Percentiles rank a stretch among this genome's conserved stretches.
Evolutionary conservation across 2,888 invertebrate species (phyloP).

Genomic region (Sarcophaga caerulescens): DNA sequence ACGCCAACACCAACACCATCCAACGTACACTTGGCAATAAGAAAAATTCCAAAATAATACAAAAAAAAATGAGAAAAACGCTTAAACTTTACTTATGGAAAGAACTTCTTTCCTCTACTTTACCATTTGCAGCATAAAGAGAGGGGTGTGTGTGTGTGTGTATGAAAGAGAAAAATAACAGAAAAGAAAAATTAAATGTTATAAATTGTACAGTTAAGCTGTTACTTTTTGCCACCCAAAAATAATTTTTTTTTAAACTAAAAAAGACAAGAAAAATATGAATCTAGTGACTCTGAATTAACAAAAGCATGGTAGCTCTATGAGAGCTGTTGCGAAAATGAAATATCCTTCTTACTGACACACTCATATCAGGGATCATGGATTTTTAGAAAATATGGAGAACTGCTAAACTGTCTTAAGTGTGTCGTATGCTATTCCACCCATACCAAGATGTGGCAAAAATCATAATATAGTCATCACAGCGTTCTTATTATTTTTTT

Average conservation of each 20-base stretch:
- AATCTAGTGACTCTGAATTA: slow-evolving; percentile 16
- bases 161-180: not conserved
- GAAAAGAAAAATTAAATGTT: slow-evolving; percentile 10
- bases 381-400: not conserved
- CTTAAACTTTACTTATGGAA: slow-evolving; percentile 46
- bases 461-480: slow-evolving; percentile 41
- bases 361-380: slow-evolving; percentile 35
- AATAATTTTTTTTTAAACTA: not conserved
- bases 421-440: not conserved
- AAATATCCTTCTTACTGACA: slow-evolving; percentile 37
- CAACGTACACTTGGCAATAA: not conserved
- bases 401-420: not conserved
- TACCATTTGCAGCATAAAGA: too few relatives aligned
- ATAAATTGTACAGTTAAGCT: slow-evolving; percentile 36
- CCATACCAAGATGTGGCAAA: slow-evolving; percentile 17
- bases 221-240: not conserved
- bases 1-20: not conserved
- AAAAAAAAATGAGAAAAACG: slow-evolving; percentile 22
- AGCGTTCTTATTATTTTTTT: too few relatives aligned
- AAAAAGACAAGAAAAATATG: not conserved
- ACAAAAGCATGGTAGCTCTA: slow-evolving; percentile 40
- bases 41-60: not conserved
- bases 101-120: too few relatives aligned
- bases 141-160: too few relatives aligned
- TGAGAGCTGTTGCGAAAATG: slow-evolving; percentile 37